Conservation (phyloP, 1,140 invertebrate species). For the Lepidostoma basale region DNA sequence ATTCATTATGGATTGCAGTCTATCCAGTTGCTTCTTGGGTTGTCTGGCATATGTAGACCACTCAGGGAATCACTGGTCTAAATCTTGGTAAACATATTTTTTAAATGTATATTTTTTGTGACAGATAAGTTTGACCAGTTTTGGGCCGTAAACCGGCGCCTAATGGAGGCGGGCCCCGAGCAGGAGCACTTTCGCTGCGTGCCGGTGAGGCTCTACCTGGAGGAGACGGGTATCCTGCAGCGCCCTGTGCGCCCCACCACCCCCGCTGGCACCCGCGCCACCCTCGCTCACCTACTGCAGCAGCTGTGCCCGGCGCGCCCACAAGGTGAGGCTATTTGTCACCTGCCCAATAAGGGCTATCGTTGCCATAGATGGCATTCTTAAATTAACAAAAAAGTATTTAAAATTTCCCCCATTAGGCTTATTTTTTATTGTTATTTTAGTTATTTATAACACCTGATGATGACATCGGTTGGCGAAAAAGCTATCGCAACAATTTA, state of each 20-base stretch:
- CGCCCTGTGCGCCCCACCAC: constrained; percentile 77
- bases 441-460: no score
- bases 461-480: no score
- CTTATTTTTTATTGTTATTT: not conserved
- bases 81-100: no score
- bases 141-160: constrained; percentile 93
- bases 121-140: constrained; percentile 99
- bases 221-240: constrained; percentile 72
- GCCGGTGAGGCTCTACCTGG: constrained; percentile 88
- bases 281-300: constrained; percentile 71
- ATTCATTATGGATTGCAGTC: no score
- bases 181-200: constrained; percentile 89
- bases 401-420: no score
- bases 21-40: no score
- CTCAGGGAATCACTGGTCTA: no score
- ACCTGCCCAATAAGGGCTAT: no score
- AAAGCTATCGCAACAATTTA: not conserved
- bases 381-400: no score
- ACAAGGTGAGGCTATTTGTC: no score
- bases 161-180: constrained; percentile 85
- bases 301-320: constrained; percentile 71
- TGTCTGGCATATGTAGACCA: no score
- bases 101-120: constrained; percentile 38
- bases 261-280: constrained; percentile 76
- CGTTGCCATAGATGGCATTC: no score